Percentiles rank a stretch among this genome's conserved stretches.
Evolutionary conservation across 2,113 vertebrate species (phyloP).

Genomic region (Malurus melanocephalus): DNA sequence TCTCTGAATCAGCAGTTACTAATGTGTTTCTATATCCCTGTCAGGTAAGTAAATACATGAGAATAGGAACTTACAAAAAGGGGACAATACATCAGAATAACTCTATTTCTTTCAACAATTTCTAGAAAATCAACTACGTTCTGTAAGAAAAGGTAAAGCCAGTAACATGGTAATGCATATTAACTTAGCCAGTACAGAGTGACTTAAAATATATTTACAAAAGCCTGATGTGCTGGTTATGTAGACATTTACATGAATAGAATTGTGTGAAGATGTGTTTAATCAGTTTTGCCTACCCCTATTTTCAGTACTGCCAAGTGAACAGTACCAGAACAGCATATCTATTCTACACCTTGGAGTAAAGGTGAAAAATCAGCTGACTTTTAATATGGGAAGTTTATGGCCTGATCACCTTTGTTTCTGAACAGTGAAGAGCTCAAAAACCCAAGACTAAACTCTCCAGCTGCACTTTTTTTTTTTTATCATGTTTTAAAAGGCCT

Average conservation of each 20-base stretch:
- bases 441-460: background rate
- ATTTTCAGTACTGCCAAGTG: background rate
- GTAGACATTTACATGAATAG: background rate
- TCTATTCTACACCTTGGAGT: background rate
- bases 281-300: background rate
- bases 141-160: background rate
- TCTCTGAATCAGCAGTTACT: background rate
- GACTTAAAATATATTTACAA: background rate
- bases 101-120: background rate
- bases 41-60: background rate
- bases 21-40: background rate
- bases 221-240: background rate
- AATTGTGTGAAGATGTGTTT: background rate
- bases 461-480: background rate
- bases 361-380: background rate
- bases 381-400: background rate
- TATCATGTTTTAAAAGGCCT: background rate
- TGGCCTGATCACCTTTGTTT: background rate
- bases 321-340: accelerated
- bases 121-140: background rate
- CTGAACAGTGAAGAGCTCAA: background rate
- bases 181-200: background rate
- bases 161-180: background rate
- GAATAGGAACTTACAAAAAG: background rate
- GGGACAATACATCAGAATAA: background rate